A percentile compares a stretch with the other conserved stretches of the same genome.
phyloP scores from a whole-genome alignment of 1,140 invertebrate genomes.

The Galendromus occidentalis region DNA sequence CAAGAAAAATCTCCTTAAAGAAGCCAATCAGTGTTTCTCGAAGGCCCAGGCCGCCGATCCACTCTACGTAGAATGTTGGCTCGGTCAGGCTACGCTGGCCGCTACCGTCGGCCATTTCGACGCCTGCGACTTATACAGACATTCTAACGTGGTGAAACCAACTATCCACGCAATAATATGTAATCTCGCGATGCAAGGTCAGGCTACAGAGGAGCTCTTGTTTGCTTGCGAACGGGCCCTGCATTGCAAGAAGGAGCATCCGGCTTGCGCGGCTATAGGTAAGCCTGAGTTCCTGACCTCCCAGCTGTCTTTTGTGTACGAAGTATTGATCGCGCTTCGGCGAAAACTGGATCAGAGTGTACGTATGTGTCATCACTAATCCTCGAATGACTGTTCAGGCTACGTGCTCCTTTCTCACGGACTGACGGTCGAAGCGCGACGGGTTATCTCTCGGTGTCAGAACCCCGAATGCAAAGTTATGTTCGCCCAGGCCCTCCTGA shows the following conservation, averaged over 20 bases:
- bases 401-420: too few relatives aligned
- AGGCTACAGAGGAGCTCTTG: not conserved
- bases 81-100: not conserved
- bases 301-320: too few relatives aligned
- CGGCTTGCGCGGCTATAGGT: not conserved
- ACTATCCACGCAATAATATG: not conserved
- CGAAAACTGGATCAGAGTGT: too few relatives aligned
- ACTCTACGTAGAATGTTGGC: not conserved
- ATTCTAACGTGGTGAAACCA: not conserved
- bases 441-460: too few relatives aligned
- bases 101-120: not conserved
- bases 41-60: not conserved
- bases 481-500: too few relatives aligned
- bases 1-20: not conserved
- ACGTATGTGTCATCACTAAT: too few relatives aligned
- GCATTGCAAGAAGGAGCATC: not conserved
- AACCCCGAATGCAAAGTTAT: too few relatives aligned
- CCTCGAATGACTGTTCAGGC: too few relatives aligned
- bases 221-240: not conserved
- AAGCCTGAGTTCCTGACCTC: not conserved
- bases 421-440: too few relatives aligned
- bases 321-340: too few relatives aligned
- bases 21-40: not conserved
- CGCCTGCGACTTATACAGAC: slow-evolving; percentile 2
- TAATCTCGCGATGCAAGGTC: not conserved